Evolutionary conservation across 2,888 invertebrate genomes (phyloP), one percentile per base, ranked within the genome.

Genomic region (Phoronis australis): DNA sequence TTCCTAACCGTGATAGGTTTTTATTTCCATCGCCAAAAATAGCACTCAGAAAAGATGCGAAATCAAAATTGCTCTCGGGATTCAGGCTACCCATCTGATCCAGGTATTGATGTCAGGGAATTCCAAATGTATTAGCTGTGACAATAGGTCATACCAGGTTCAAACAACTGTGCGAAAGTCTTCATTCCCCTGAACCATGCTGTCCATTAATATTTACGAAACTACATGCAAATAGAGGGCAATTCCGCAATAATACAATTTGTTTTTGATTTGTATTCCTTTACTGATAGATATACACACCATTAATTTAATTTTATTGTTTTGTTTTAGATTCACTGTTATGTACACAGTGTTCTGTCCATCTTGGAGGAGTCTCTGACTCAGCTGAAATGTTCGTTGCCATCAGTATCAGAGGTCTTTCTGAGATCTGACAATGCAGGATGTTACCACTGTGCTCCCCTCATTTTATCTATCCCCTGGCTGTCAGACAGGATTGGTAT

Each of bases 351-450:
- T 31, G 31, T 31, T 15, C 31, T 31, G 9, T 31, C 31, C 9
- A 31, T 31, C 15, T 31, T 31, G 31, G 31, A 31, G 15, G 9
- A 9, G 15, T 31, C 31, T 15, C 31, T 31, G 9, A 9, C 9
- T 31, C 9, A 31, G 15, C 15, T 31, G 15, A 9, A 31, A 15
- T 12, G 31, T 15, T 2, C 12, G 15, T n/a, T 24, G 4, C 47
- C 47, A 3, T 9, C 15, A n/a, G 15, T 47, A 5, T 20, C 20
- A 3, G 9, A 20, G 2, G 26, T 47, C 6, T 25, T 38, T 20
- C 3, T 47, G 2, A 22, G 37, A 15, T 40, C 27, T 12, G 47
- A 47, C 21, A 47, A 47, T 40, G 47, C 47, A 20, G 47, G 47
- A 2, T 47, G 47, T 27, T 47, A 47, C 25, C 37, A 47, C 22